Percentiles rank a stretch among this genome's conserved stretches.
Conservation (phyloP, 1,140 invertebrate genomes). For the Globodera ellingtonae region DNA sequence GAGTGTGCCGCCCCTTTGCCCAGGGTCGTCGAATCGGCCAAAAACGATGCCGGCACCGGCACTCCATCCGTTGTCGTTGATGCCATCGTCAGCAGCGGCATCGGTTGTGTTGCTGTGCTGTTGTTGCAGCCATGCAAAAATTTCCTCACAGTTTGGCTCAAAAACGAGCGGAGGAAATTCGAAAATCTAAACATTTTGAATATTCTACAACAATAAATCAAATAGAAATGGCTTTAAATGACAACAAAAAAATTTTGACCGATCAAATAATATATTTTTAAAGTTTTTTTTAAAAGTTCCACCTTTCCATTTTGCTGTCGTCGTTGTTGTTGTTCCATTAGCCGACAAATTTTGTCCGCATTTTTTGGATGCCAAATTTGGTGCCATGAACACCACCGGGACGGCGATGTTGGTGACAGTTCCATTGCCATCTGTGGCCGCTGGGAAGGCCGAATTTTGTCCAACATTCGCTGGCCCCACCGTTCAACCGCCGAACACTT, state of each 20-base stretch:
- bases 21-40: not conserved
- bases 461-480: not conserved
- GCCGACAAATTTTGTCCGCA: not conserved
- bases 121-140: too few relatives aligned
- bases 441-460: not conserved
- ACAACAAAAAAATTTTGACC: not conserved
- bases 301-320: too few relatives aligned
- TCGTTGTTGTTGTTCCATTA: not conserved
- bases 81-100: not conserved
- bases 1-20: not conserved
- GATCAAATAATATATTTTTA: too few relatives aligned
- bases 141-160: too few relatives aligned
- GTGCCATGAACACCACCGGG: not conserved
- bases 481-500: constrained; percentile 27
- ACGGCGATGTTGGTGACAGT: not conserved
- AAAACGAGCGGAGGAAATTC: too few relatives aligned
- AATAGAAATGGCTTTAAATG: not conserved
- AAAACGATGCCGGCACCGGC: not conserved
- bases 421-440: constrained; percentile 25
- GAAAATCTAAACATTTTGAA: too few relatives aligned
- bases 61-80: too few relatives aligned
- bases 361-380: not conserved
- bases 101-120: too few relatives aligned
- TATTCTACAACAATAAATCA: too few relatives aligned
- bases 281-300: not conserved